phyloP scores from a whole-genome alignment of 2,888 invertebrate species.

The Pecten maximus region DNA sequence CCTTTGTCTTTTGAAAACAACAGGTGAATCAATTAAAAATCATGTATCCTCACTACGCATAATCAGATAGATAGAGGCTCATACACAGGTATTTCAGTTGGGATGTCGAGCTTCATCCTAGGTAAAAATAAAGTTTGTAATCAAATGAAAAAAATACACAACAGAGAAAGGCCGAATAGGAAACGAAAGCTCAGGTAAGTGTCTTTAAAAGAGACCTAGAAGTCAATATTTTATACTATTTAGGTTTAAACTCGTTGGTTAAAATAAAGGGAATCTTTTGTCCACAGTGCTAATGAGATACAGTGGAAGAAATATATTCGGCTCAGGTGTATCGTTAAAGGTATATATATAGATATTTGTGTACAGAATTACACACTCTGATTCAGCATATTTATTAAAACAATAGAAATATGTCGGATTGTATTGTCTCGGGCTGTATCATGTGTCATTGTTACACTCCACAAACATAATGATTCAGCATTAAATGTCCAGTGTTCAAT shows the following conservation, averaged over 20 bases:
- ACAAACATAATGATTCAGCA: constrained; percentile 8
- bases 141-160: not conserved
- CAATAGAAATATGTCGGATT: not conserved
- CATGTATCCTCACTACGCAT: not conserved
- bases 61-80: not conserved
- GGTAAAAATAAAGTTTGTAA: not conserved
- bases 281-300: not conserved
- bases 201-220: not conserved
- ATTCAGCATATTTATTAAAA: not conserved
- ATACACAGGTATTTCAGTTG: not conserved
- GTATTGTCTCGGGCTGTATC: not conserved
- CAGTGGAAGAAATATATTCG: not conserved
- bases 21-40: constrained; percentile 44
- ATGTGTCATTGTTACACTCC: not conserved
- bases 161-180: not conserved
- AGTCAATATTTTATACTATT: not conserved
- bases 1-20: constrained; percentile 51
- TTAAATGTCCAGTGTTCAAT: not conserved
- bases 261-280: not conserved
- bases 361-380: not conserved
- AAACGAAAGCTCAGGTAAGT: not conserved
- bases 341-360: not conserved
- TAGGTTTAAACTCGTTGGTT: not conserved
- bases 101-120: not conserved
- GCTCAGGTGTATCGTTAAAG: not conserved